These are phyloP conservation scores for Bombus fervidus DNA, from an alignment of 1,140 invertebrate genomes.

Conservation along the genomic window DNA sequence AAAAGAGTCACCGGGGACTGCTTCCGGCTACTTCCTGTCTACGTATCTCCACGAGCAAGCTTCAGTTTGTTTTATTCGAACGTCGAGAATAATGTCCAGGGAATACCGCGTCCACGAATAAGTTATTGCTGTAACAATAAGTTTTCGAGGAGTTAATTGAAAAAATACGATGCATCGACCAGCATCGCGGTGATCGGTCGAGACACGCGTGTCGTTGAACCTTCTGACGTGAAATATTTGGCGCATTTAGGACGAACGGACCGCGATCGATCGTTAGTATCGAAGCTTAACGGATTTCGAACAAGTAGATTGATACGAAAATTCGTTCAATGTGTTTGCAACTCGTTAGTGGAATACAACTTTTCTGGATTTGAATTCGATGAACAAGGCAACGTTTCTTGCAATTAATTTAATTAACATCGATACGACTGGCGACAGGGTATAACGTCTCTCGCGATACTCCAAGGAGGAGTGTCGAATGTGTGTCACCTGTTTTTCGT, in stretches of 20 bases:
- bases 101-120: background rate
- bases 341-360: constrained; percentile 2
- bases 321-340: background rate
- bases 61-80: background rate
- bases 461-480: background rate
- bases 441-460: background rate
- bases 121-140: background rate
- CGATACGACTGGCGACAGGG: background rate
- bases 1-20: constrained; percentile 49
- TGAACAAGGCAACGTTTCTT: background rate
- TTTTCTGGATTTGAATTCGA: background rate
- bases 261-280: too few relatives aligned
- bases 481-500: background rate
- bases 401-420: constrained; percentile 42
- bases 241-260: too few relatives aligned
- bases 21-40: constrained; percentile 46
- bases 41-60: constrained; percentile 1
- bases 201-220: too few relatives aligned
- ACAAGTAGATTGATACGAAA: background rate
- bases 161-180: too few relatives aligned
- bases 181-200: too few relatives aligned
- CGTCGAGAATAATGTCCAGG: background rate
- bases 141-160: background rate
- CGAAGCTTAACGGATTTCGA: too few relatives aligned
- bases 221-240: too few relatives aligned